phyloP scores from a whole-genome alignment of 2,113 vertebrate genomes.

The Callorhinus ursinus region DNA sequence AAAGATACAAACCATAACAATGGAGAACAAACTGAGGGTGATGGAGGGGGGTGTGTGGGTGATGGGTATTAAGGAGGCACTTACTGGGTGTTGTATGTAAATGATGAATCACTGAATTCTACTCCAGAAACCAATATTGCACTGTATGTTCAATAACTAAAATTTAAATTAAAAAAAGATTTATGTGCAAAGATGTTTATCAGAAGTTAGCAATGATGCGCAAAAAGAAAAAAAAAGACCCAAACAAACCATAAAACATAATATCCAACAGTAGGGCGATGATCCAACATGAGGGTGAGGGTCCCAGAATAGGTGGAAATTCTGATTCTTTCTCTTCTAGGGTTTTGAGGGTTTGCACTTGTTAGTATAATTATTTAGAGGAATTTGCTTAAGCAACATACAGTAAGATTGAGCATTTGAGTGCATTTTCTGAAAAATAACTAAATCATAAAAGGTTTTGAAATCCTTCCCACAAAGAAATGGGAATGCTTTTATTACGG shows the following conservation, averaged over 20 bases:
- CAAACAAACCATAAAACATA: neutral
- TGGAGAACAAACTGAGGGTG: neutral
- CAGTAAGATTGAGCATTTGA: neutral
- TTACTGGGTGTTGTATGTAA: neutral
- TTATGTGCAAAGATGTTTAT: neutral
- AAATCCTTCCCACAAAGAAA: conserved; percentile 59
- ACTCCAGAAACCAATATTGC: neutral
- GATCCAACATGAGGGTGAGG: neutral
- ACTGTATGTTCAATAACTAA: neutral
- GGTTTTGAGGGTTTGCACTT: neutral
- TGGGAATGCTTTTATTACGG: conserved; percentile 60
- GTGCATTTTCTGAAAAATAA: conserved; percentile 43
- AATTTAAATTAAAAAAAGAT: neutral
- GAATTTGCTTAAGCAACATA: conserved; percentile 57
- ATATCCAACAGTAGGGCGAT: neutral
- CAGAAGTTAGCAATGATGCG: neutral
- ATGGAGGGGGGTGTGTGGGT: neutral
- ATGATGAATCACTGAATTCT: neutral
- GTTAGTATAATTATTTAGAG: conserved; percentile 50
- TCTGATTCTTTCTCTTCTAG: conserved; percentile 16
- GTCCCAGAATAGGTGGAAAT: neutral
- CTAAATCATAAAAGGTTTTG: conserved; percentile 53
- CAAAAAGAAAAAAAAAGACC: neutral
- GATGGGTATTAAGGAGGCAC: neutral
- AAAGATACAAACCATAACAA: neutral